These are phyloP conservation scores for Aphidoletes aphidimyza DNA, from an alignment of 2,888 invertebrate genomes.

Conservation along the genomic window DNA sequence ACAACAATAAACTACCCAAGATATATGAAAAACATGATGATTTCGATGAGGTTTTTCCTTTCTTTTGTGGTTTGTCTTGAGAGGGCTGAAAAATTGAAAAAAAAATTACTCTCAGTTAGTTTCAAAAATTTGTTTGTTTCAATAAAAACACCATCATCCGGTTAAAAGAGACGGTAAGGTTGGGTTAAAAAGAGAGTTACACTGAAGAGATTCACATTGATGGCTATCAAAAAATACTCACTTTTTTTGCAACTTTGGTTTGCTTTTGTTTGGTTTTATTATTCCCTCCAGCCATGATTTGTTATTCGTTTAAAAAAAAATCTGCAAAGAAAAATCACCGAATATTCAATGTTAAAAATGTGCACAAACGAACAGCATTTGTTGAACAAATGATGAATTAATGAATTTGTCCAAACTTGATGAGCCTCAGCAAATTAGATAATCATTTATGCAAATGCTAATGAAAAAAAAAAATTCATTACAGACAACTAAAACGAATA, in stretches of 20 bases:
- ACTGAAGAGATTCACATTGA: no score
- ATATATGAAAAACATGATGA: slow-evolving; percentile 75
- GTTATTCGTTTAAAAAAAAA: not conserved
- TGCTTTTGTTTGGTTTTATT: slow-evolving; percentile 63
- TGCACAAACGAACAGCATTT: not conserved
- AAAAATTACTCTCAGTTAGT: no score
- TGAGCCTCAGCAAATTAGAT: not conserved
- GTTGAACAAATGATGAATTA: not conserved
- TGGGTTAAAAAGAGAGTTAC: no score
- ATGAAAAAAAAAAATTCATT: not conserved
- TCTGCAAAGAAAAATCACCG: not conserved
- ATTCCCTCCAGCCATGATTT: slow-evolving; percentile 50
- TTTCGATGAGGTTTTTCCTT: slow-evolving; percentile 57
- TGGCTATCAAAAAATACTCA: slow-evolving; percentile 58
- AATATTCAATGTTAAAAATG: not conserved
- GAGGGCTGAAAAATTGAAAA: slow-evolving; percentile 53
- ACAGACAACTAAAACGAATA: not conserved
- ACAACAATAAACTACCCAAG: slow-evolving; percentile 72
- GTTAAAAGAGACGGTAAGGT: no score
- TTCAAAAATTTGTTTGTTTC: no score
- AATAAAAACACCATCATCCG: no score
- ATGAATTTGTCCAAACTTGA: not conserved
- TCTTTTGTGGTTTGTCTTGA: slow-evolving; percentile 62
- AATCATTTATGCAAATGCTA: no score
- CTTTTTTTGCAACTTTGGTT: slow-evolving; percentile 62